A percentile compares a stretch with the other conserved stretches of the same genome.
Conservation (phyloP, 2,113 vertebrate species). For the Pachycephala philippinensis region DNA sequence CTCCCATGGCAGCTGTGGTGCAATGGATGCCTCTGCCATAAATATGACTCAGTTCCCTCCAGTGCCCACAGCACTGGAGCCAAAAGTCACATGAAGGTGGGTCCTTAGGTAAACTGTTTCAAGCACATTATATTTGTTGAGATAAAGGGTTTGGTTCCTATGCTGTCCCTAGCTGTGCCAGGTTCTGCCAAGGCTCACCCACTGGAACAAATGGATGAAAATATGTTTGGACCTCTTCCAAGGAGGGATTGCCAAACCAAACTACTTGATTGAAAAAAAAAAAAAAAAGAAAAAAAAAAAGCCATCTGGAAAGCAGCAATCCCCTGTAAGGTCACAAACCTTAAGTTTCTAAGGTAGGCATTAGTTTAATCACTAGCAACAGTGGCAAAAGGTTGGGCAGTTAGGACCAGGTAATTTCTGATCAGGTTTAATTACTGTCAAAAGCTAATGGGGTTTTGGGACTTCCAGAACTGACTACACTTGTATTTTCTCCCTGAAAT, state of each 20-base stretch:
- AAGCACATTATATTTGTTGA: not conserved
- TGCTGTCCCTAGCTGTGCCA: fast-evolving
- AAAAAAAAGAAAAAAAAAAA: too few relatives aligned
- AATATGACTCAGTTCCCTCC: not conserved
- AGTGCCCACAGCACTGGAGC: not conserved
- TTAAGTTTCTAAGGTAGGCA: not conserved
- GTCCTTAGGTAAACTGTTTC: not conserved
- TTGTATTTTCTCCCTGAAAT: not conserved
- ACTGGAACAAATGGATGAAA: not conserved
- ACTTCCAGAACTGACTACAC: not conserved
- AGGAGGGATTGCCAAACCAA: not conserved
- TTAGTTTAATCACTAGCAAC: not conserved
- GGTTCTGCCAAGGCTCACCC: not conserved
- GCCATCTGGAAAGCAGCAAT: not conserved
- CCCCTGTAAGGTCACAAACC: not conserved
- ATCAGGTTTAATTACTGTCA: not conserved
- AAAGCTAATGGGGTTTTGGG: not conserved
- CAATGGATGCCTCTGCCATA: not conserved
- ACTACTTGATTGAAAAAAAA: not conserved
- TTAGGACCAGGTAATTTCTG: not conserved
- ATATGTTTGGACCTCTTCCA: not conserved
- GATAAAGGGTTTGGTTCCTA: not conserved
- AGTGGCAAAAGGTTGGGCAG: not conserved
- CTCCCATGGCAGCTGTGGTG: not conserved
- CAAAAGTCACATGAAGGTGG: not conserved